Evolutionary conservation across 2,797 vertebrate species (phyloP).

Genomic region (Pseudochaenichthys georgianus): DNA sequence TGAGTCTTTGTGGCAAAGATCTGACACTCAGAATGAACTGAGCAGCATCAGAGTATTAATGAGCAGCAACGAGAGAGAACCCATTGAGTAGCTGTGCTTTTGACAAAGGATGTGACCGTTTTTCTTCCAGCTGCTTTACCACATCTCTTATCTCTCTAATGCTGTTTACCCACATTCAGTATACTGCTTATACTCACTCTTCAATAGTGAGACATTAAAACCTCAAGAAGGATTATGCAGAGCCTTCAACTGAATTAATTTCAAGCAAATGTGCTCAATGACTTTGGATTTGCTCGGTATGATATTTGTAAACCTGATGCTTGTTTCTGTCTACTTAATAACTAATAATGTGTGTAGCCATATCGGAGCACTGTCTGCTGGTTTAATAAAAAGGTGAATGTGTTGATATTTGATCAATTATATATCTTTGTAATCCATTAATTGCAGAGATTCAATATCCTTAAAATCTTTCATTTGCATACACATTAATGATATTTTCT

Average conservation of each 20-base stretch:
- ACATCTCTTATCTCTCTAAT: neutral
- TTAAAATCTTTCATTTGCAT: neutral
- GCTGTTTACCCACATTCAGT: neutral
- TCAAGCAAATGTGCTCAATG: neutral
- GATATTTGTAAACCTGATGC: neutral
- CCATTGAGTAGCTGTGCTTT: neutral
- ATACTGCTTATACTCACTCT: too few species aligned
- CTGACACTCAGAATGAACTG: constrained; percentile 21
- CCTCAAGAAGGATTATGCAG: neutral
- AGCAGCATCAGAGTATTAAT: constrained; percentile 13
- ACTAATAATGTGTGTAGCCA: neutral
- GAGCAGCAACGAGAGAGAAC: neutral
- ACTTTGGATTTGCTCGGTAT: neutral
- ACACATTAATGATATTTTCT: neutral
- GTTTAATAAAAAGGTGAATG: neutral
- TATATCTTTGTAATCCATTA: neutral
- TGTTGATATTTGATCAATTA: neutral
- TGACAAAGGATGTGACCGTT: constrained; percentile 6
- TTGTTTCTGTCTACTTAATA: neutral
- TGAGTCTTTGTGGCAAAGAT: constrained; percentile 27
- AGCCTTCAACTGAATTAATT: neutral
- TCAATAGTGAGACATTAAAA: neutral
- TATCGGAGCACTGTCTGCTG: neutral
- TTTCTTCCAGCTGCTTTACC: constrained; percentile 19
- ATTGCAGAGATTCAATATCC: neutral